phyloP scores from a whole-genome alignment of 2,888 invertebrate genomes.

The Mythimna pallens region DNA sequence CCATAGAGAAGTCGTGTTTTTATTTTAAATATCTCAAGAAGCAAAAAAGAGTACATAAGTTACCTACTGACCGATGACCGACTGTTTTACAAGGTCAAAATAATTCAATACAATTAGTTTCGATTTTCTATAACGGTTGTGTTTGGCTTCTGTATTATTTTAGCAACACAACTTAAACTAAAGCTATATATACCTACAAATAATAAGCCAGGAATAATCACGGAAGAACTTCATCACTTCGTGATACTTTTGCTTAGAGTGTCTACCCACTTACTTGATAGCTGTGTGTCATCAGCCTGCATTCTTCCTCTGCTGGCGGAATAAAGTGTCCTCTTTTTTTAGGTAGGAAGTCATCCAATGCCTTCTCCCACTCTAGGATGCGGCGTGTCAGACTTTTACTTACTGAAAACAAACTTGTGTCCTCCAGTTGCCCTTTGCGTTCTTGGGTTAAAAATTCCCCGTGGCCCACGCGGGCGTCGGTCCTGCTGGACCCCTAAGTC shows the following conservation, averaged over 20 bases:
- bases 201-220: background rate
- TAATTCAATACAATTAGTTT: conserved; percentile 30
- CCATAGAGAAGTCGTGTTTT: conserved; percentile 48
- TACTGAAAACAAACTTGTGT: no score
- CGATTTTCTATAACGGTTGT: conserved; percentile 1
- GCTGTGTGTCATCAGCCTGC: no score
- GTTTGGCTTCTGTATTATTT: background rate
- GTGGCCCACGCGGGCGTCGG: background rate
- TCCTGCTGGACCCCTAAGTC: no score
- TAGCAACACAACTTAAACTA: background rate
- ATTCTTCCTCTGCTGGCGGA: no score
- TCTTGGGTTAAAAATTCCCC: background rate
- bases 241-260: no score
- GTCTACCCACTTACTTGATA: no score
- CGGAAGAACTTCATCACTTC: background rate
- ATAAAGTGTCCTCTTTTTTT: no score
- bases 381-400: no score
- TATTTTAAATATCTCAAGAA: conserved; percentile 4
- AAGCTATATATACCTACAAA: background rate
- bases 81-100: conserved; percentile 25
- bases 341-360: background rate
- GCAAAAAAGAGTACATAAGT: conserved; percentile 7
- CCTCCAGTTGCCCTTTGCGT: no score
- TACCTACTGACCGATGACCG: background rate
- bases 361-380: background rate